These are phyloP conservation scores for Myotis brandtii DNA, from an alignment of 2,113 vertebrate species.

Conservation along the genomic window DNA sequence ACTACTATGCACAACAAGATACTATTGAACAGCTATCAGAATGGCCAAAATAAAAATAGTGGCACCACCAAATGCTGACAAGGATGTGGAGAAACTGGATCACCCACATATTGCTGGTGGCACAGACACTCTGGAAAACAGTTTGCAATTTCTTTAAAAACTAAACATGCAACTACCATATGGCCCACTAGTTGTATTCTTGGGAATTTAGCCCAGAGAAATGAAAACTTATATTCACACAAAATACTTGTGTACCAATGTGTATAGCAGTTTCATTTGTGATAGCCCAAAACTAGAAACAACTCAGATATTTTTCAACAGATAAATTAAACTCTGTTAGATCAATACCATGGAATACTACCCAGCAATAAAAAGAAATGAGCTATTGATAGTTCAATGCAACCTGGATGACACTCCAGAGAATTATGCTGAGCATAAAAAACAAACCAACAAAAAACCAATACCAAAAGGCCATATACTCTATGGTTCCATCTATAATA, in stretches of 20 bases:
- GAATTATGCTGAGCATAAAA: not conserved
- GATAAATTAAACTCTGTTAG: not conserved
- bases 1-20: not conserved
- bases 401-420: slow-evolving; percentile 23
- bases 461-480: not conserved
- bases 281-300: not conserved
- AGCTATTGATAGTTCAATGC: not conserved
- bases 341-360: not conserved
- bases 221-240: not conserved
- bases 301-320: not conserved
- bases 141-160: not conserved
- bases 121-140: not conserved
- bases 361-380: not conserved
- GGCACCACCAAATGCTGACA: not conserved
- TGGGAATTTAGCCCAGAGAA: not conserved
- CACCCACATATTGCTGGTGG: not conserved
- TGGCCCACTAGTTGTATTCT: not conserved
- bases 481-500: not conserved
- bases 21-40: not conserved
- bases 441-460: no score
- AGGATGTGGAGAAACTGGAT: not conserved
- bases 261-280: not conserved
- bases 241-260: not conserved
- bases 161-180: not conserved
- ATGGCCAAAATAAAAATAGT: not conserved